Evolutionary conservation across 1,140 invertebrate species (phyloP).

Genomic region (Watersipora subatra): DNA sequence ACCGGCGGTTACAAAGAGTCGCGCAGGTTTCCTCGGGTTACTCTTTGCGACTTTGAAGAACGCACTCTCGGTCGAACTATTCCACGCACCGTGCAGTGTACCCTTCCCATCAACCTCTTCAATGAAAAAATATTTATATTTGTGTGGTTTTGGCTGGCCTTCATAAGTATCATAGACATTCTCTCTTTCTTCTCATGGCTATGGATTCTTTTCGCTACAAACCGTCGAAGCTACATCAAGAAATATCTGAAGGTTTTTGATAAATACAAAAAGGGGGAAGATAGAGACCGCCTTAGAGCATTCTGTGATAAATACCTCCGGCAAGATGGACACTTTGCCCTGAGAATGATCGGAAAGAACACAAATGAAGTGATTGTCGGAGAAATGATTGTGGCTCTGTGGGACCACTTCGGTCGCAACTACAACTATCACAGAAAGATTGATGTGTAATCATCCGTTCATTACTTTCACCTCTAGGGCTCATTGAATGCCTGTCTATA

Average conservation of each 20-base stretch:
- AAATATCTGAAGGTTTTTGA: slow-evolving; percentile 40
- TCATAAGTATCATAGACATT: slow-evolving; percentile 41
- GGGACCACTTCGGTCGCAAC: slow-evolving; percentile 14
- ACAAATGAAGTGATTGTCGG: slow-evolving; percentile 1
- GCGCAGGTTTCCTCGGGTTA: slow-evolving; percentile 42
- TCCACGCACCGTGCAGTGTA: slow-evolving; percentile 45
- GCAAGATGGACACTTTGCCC: slow-evolving; percentile 38
- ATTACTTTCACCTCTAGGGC: neutral
- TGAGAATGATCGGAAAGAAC: slow-evolving; percentile 39
- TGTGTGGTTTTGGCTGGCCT: slow-evolving; percentile 47
- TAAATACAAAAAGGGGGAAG: slow-evolving; percentile 23
- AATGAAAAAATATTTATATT: slow-evolving; percentile 48
- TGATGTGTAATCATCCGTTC: neutral
- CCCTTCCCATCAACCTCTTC: slow-evolving; percentile 46
- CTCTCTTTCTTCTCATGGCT: slow-evolving; percentile 36
- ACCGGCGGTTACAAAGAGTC: slow-evolving; percentile 30
- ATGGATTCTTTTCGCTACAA: slow-evolving; percentile 28
- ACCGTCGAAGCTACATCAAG: slow-evolving; percentile 33
- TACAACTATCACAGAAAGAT: slow-evolving; percentile 1
- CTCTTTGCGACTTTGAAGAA: slow-evolving; percentile 44
- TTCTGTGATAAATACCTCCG: slow-evolving; percentile 37
- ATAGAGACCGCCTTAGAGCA: slow-evolving; percentile 22
- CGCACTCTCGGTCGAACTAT: slow-evolving; percentile 39
- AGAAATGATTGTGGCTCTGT: neutral
- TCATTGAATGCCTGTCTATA: neutral